Evolutionary conservation across 1,140 invertebrate species (phyloP), one percentile per base, ranked within the genome.

Genomic region (Ips nitidus): DNA sequence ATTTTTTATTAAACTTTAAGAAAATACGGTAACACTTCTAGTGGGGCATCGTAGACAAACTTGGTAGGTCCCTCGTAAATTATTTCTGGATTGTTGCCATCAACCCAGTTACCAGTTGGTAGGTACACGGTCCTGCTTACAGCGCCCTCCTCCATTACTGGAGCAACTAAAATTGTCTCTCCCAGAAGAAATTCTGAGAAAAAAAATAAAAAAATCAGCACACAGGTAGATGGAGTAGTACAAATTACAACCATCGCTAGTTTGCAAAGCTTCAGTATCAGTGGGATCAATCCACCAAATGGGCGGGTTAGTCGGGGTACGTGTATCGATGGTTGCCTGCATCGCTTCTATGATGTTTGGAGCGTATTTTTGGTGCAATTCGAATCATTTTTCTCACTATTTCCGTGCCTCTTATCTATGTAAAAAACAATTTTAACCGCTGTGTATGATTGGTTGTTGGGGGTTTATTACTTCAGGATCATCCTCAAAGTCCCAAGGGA

Each of bases 261-360:
- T 62, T 67, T 37, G 53, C 41, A 74, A 42, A 52, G 77, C 75
- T 5, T 62, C 57, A 1, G 62, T 65, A 74, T 94, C 88, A 0
- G 79, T 81, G 0, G 94, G 92, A 71, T 90, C 89, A 1, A 93
- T 82, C 94, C 93, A 97, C 94, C 94, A 97, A n/a, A 97, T 85
- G 0, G 94, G 94, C n/a, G 91, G 83, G 81, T 95, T 92, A 47
- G 94, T 85, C 0, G 93, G 92, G 4, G 85, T 83, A 61, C 93
- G 93, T 2, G 83, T 82, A 1, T 76, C 52, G 0, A 89, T 84
- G 7, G 89, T 83, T 59, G 84, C 80, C 63, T 85, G 78, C 77
- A 91, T 90, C 45, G 85, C 81, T 4, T 81, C 78, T 36, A 87
- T 75, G 41, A 95, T 91, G 43, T 82, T 79, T 8, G 86, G 83